These are phyloP conservation scores for Toxotes jaculatrix DNA, from an alignment of 2,113 vertebrate species.

Conservation along the genomic window DNA sequence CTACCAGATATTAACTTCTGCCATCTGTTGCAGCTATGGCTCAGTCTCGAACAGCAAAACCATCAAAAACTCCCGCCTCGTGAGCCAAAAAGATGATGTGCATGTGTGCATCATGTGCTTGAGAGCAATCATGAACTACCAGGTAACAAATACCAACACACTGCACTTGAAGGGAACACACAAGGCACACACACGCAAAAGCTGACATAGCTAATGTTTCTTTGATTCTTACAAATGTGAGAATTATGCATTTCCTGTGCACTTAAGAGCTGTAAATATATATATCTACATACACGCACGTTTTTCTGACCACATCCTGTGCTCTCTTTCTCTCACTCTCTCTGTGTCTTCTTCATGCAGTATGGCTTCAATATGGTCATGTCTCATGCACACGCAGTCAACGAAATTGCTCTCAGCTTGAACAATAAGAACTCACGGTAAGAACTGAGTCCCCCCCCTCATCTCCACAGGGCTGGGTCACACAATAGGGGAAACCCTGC, in stretches of 20 bases:
- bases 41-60: constrained; percentile 90
- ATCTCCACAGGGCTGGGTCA: constrained; percentile 41
- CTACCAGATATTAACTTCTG: constrained; percentile 40
- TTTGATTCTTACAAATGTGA: neutral
- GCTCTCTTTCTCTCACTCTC: constrained; percentile 48
- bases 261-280: neutral
- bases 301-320: constrained; percentile 67
- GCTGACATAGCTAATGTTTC: neutral
- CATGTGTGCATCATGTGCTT: constrained; percentile 99
- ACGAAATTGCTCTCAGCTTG: constrained; percentile 97
- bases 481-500: constrained; percentile 70
- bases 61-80: constrained; percentile 94
- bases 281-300: neutral
- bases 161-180: neutral
- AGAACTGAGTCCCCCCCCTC: constrained; percentile 49
- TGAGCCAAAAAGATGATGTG: constrained; percentile 98
- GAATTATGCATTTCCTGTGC: constrained; percentile 38
- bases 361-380: constrained; percentile 99
- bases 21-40: constrained; percentile 88
- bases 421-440: constrained; percentile 98
- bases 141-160: constrained; percentile 83
- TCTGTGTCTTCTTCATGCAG: constrained; percentile 76
- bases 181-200: too few species aligned
- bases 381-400: constrained; percentile 97
- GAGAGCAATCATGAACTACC: constrained; percentile 98